Evolutionary conservation across 1,140 invertebrate genomes (phyloP), one percentile per base, ranked within the genome.

Genomic region (Drosophila serrata): DNA sequence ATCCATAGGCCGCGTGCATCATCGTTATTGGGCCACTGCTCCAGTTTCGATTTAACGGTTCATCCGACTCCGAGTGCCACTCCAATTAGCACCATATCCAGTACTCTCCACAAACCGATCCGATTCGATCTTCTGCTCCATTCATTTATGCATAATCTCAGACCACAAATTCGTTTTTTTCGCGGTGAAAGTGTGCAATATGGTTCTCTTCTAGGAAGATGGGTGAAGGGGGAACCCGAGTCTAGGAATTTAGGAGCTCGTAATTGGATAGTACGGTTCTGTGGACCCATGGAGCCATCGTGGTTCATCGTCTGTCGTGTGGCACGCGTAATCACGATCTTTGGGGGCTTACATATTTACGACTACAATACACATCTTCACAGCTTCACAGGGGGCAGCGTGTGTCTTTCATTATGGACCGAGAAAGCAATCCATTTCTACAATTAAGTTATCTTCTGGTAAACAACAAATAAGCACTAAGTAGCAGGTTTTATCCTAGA

Each of bases 21-120:
- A 49, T 67, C 59, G 61, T 81, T 81, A 85, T 75, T 90, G 86
- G 69, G 75, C 63, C 78, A 85, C 24, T 90, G 85, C 86, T 90
- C 85, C 42, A 90, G 75, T 60, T 90, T 90, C 49, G 27, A 74
- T 90, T 90, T 90, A 90, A 90, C 85, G 86, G 85, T 90, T 90
- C 78, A 90, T 86, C 73, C 74, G 48, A n/a, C 82, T 33, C 37
- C 56, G 77, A 81, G 64, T 85, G 81, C 72, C 75, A 39, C 68
- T 35, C 45, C 81, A 88, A 88, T 88, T 88, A 88, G 62, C 84
- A 69, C 65, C 46, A 53, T 51, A 53, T 74, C 43, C 35, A 68
- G 55, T 61, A 62, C 46, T 40, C 53, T 27, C 33, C 57, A 43
- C 68, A 51, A 51, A 27, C 46, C 35, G 37, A 33, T 29, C 43